Evolutionary conservation across 30 jellyfish, hydroid and myxozoan genomes (phyloP).

Genomic region (Aurelia aurita): DNA sequence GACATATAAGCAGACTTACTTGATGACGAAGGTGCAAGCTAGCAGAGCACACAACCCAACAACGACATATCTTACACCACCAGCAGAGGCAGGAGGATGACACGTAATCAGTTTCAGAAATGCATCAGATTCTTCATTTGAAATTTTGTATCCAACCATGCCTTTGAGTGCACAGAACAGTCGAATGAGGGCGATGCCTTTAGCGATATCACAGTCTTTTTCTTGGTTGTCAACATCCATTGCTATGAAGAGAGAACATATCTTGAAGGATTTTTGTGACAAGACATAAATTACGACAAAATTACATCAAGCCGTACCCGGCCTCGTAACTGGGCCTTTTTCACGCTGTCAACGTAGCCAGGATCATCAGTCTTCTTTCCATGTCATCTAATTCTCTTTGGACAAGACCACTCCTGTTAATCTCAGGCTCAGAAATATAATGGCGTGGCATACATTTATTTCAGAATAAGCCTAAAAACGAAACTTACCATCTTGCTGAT

Average conservation of each 20-base stretch:
- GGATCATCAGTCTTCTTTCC: too few relatives aligned
- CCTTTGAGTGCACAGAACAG: conserved; percentile 90
- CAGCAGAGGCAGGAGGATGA: conserved; percentile 89
- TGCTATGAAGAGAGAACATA: conserved; percentile 11
- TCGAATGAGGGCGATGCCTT: conserved; percentile 88
- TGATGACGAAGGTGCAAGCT: conserved; percentile 88
- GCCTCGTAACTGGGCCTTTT: too few relatives aligned
- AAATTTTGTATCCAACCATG: conserved; percentile 83
- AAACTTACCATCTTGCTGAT: not conserved
- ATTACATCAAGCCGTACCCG: too few relatives aligned
- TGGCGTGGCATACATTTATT: too few relatives aligned
- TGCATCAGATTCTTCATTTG: conserved; percentile 90
- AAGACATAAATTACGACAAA: not conserved
- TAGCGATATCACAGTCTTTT: conserved; percentile 51
- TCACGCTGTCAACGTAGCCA: too few relatives aligned
- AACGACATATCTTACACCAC: conserved; percentile 84
- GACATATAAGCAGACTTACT: conserved; percentile 30
- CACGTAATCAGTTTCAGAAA: conserved; percentile 86
- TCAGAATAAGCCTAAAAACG: not conserved
- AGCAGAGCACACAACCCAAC: conserved; percentile 89
- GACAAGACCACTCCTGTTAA: too few relatives aligned
- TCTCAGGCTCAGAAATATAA: too few relatives aligned
- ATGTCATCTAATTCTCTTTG: too few relatives aligned
- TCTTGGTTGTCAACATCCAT: conserved; percentile 47
- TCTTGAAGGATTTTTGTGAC: not conserved